These are phyloP conservation scores for Microtus montanus DNA, from an alignment of 2,113 vertebrate species.

Conservation along the genomic window DNA sequence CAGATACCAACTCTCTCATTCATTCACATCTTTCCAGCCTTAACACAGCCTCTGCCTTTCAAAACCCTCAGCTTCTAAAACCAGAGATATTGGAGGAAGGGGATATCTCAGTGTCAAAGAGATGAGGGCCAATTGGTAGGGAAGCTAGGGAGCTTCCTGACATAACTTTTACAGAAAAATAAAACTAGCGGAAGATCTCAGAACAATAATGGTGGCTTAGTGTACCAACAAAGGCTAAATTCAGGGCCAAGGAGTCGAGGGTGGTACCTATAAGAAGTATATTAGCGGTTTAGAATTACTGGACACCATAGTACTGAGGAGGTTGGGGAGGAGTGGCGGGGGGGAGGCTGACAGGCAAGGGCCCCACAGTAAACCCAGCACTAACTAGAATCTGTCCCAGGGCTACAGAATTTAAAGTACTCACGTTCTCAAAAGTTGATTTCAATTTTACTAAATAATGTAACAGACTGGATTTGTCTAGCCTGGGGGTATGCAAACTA, in stretches of 20 bases:
- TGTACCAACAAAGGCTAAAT: neutral
- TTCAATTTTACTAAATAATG: neutral
- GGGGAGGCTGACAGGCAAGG: neutral
- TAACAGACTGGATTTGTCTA: neutral
- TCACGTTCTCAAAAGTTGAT: neutral
- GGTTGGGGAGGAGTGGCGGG: rapidly evolving
- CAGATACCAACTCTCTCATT: neutral
- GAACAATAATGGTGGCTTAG: neutral
- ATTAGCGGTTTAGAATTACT: neutral
- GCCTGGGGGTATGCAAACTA: neutral
- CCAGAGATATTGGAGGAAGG: neutral
- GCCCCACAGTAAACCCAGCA: neutral
- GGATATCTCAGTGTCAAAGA: neutral
- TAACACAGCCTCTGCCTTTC: neutral
- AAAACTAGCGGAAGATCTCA: neutral
- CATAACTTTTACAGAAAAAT: neutral
- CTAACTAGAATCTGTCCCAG: neutral
- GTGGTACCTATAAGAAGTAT: neutral
- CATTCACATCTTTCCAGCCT: neutral
- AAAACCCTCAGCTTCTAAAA: neutral
- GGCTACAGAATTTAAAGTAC: neutral
- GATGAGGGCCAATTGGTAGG: neutral
- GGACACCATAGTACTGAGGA: neutral
- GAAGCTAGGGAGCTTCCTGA: neutral
- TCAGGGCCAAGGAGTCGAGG: neutral